These are phyloP conservation scores for Tipula unca DNA, from an alignment of 2,888 invertebrate species.

Conservation along the genomic window DNA sequence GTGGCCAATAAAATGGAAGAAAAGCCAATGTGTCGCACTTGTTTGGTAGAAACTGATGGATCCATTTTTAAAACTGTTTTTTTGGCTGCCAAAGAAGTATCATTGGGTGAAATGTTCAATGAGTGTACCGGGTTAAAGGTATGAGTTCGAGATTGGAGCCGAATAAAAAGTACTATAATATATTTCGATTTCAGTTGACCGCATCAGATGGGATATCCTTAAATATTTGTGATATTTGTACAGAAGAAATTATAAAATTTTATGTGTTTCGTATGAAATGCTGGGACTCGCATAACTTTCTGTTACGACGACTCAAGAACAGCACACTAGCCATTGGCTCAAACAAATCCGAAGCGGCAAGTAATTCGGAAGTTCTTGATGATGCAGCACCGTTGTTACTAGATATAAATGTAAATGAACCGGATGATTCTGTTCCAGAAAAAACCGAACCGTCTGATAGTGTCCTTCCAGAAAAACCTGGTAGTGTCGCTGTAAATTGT, in stretches of 20 bases:
- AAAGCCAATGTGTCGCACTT: not conserved
- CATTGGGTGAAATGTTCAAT: not conserved
- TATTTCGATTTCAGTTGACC: not conserved
- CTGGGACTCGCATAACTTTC: not conserved
- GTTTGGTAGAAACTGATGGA: not conserved
- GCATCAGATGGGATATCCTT: not conserved
- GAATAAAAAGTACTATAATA: not conserved
- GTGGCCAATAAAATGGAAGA: not conserved
- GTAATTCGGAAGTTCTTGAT: not conserved
- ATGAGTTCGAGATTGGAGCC: not conserved
- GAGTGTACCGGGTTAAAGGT: not conserved
- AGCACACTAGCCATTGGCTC: not conserved
- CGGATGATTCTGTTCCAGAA: not conserved
- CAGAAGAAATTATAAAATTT: not conserved
- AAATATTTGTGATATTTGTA: not conserved
- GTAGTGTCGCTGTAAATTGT: not conserved
- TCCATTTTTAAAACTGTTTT: not conserved
- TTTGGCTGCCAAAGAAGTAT: not conserved
- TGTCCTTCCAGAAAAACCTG: too few relatives aligned
- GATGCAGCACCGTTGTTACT: not conserved
- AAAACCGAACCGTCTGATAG: too few relatives aligned
- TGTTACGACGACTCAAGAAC: not conserved
- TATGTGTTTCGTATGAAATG: not conserved
- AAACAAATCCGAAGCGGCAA: not conserved
- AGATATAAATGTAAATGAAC: not conserved